These are phyloP conservation scores for Huso huso DNA, from an alignment of 2,797 vertebrate species.

Conservation along the genomic window DNA sequence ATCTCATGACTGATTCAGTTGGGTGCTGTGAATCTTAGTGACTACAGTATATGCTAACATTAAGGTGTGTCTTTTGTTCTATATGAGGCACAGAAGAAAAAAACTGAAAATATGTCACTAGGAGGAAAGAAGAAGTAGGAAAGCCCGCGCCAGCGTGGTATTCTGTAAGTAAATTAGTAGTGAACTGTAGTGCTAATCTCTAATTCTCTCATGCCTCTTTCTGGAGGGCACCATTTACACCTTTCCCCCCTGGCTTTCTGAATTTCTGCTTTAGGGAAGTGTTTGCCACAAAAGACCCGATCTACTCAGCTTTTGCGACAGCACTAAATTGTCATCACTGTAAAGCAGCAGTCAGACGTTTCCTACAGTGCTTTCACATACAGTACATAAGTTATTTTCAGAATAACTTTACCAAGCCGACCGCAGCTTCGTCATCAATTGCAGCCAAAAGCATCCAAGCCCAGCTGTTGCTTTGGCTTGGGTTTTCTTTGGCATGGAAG, in stretches of 20 bases:
- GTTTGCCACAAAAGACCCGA: neutral
- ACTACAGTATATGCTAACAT: slow-evolving; percentile 45
- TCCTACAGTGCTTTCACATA: no score
- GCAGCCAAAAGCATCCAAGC: no score
- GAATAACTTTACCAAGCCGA: no score
- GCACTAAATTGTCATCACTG: slow-evolving; percentile 42
- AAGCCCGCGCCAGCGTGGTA: slow-evolving; percentile 46
- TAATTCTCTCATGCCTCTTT: slow-evolving; percentile 22
- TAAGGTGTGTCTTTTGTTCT: slow-evolving; percentile 66
- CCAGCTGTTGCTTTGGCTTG: no score
- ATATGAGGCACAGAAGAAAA: slow-evolving; percentile 72
- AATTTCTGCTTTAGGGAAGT: neutral
- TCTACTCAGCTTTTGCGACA: slow-evolving; percentile 18
- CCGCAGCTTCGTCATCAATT: no score
- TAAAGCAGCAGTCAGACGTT: neutral
- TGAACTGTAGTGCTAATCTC: slow-evolving; percentile 37
- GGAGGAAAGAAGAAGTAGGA: slow-evolving; percentile 58
- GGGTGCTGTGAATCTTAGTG: neutral
- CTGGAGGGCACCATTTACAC: no score
- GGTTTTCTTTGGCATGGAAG: no score
- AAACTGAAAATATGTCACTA: slow-evolving; percentile 65
- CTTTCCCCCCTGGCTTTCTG: no score
- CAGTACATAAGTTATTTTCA: no score
- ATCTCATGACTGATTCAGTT: neutral
- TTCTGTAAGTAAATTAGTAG: slow-evolving; percentile 54